These are phyloP conservation scores for Cyclargus thomasi DNA, from an alignment of 1,140 invertebrate species.

Conservation along the genomic window DNA sequence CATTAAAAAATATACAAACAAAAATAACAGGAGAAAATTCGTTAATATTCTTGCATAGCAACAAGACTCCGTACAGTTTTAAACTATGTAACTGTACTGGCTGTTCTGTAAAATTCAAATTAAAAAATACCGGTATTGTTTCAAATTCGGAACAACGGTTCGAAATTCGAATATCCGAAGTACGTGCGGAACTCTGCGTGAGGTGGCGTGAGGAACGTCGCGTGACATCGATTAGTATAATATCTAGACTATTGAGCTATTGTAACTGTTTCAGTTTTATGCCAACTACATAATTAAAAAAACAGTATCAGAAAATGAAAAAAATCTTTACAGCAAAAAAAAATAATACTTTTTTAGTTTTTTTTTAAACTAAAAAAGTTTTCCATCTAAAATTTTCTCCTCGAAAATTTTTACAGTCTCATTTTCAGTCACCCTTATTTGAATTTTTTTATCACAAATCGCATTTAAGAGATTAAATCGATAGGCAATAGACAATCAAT, in stretches of 20 bases:
- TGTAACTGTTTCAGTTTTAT: no score
- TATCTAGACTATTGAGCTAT: background rate
- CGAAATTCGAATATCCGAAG: background rate
- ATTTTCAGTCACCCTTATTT: no score
- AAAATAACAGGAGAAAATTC: background rate
- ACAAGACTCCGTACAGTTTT: background rate
- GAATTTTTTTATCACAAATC: background rate
- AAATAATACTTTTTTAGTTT: no score
- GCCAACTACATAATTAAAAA: no score
- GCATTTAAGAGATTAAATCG: background rate
- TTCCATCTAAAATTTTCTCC: no score
- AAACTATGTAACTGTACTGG: background rate
- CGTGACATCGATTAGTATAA: slow-evolving; percentile 18
- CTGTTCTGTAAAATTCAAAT: slow-evolving; percentile 5
- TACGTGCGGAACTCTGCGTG: background rate
- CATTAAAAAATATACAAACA: no score
- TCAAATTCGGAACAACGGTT: background rate
- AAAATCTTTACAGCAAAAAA: no score
- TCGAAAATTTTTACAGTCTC: no score
- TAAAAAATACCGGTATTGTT: background rate
- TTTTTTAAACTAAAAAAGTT: no score
- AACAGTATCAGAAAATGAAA: no score
- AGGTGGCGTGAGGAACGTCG: background rate
- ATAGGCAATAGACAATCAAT: slow-evolving; percentile 34
- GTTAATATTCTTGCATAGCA: background rate